Percentiles rank a stretch among this genome's conserved stretches.
phyloP scores from a whole-genome alignment of 23 tunicate genomes.

The Ascidia mentula region DNA sequence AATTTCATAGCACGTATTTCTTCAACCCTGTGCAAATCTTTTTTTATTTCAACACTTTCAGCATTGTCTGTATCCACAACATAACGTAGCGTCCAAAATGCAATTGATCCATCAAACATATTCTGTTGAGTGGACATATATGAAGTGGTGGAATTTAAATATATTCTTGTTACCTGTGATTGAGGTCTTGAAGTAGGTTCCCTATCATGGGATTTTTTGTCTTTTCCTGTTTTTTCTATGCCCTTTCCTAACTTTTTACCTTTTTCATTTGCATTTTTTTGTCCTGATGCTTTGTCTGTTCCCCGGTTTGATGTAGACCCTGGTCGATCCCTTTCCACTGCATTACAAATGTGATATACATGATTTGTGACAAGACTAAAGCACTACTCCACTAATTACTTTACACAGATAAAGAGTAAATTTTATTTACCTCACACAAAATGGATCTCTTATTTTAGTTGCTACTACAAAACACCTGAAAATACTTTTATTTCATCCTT shows the following conservation, averaged over 20 bases:
- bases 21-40: conserved; percentile 61
- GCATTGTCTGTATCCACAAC: conserved; percentile 61
- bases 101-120: conserved; percentile 44
- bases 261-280: conserved; percentile 41
- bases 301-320: conserved; percentile 24
- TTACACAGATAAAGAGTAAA: too few relatives aligned
- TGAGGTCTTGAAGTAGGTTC: conserved; percentile 75
- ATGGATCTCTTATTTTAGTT: not conserved
- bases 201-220: conserved; percentile 69
- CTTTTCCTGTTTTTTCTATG: conserved; percentile 79
- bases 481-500: conserved; percentile 85
- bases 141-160: not conserved
- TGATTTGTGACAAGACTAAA: too few relatives aligned
- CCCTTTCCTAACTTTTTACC: conserved; percentile 62
- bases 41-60: conserved; percentile 73
- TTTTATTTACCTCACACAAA: too few relatives aligned
- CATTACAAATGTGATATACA: too few relatives aligned
- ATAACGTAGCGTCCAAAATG: conserved; percentile 64
- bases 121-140: conserved; percentile 11
- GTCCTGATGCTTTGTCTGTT: conserved; percentile 1
- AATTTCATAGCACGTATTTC: conserved; percentile 81
- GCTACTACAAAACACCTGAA: conserved; percentile 41
- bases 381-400: too few relatives aligned
- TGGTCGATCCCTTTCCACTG: conserved; percentile 51
- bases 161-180: conserved; percentile 54